phyloP scores from a whole-genome alignment of 1,140 invertebrate species.

The Aculops lycopersici region DNA sequence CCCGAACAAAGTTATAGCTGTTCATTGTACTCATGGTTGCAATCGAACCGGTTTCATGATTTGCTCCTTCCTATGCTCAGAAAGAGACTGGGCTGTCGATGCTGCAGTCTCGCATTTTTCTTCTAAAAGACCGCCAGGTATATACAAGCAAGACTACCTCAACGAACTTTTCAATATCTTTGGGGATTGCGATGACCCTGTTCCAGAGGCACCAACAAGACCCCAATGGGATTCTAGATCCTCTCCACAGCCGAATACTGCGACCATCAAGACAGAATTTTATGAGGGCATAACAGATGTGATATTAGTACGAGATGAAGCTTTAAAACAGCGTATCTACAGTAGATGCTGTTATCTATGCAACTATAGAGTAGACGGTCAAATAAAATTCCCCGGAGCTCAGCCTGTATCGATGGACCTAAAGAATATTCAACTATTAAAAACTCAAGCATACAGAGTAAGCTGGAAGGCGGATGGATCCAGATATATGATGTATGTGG shows the following conservation, averaged over 20 bases:
- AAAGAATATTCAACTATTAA: constrained; percentile 39
- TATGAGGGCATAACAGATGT: constrained; percentile 50
- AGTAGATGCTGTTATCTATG: constrained; percentile 43
- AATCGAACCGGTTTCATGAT: constrained; percentile 86
- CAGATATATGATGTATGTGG: constrained; percentile 86
- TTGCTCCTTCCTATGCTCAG: constrained; percentile 53
- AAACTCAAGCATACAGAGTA: constrained; percentile 54
- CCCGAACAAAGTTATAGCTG: constrained; percentile 16
- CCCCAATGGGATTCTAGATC: constrained; percentile 31
- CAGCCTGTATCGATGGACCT: constrained; percentile 87
- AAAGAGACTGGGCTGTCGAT: constrained; percentile 30
- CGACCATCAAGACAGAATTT: constrained; percentile 20
- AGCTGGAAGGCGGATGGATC: constrained; percentile 98
- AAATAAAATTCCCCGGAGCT: constrained; percentile 56
- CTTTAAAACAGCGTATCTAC: constrained; percentile 32
- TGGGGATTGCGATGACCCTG: constrained; percentile 34
- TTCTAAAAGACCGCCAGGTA: constrained; percentile 24
- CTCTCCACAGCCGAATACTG: not conserved
- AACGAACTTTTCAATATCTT: constrained; percentile 28
- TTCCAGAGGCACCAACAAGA: constrained; percentile 28
- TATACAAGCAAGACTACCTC: constrained; percentile 33
- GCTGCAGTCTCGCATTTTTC: constrained; percentile 42
- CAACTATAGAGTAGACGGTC: constrained; percentile 24
- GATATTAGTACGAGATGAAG: constrained; percentile 23
- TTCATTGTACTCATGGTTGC: constrained; percentile 97